Base-by-base conservation (phyloP, 2,888 invertebrate genomes). In the Exephanes ischioxanthus region DNA sequence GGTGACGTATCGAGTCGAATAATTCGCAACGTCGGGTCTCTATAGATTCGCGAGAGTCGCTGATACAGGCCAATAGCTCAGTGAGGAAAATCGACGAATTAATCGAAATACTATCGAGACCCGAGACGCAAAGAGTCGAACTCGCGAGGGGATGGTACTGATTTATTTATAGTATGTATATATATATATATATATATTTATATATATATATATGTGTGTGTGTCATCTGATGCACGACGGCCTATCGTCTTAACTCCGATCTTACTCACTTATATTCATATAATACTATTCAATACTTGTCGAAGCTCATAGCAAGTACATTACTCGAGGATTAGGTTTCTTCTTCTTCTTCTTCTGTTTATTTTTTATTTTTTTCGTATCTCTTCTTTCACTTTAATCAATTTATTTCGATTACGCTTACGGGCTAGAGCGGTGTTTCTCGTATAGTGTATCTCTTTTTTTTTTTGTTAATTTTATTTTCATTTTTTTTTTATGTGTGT, bases 261-360 rank as follows among this genome's bases (percentile, higher is more conserved):
- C 88, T 90, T 89, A 90, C 30, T 80, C 51, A 68, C 67, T 85
- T 83, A 85, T 72, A 85, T 89, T 84, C 79, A 82, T 85, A 73
- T 92, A 93, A 93, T 93, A 93, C 92, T 93, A 93, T 91, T 91
- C 92, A 93, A 93, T 93, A 93, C 92, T 92, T 93, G 90, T 93
- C 91, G 91, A 93, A 93, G 93, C 93, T 93, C 93, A 91, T 93
- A 93, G 92, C 93, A 93, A 93, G 92, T 93, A 93, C 92, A 93
- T 89, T 92, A 92, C 89, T 93, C 90, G 88, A 92, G 87, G 91
- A 91, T 91, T 91, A 91, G 89, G 85, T 73, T 78, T 78, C 37
- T 51, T 81, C 58, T 78, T 78, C 26, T 19, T 71, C 63, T 2
- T 75, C 37, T 6, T 33, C 19, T 22, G 26, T 61, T 51, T 61